A percentile compares a stretch with the other conserved stretches of the same genome.
Evolutionary conservation across 2,888 invertebrate genomes (phyloP).

Genomic region (Oscheius myriophilus): DNA sequence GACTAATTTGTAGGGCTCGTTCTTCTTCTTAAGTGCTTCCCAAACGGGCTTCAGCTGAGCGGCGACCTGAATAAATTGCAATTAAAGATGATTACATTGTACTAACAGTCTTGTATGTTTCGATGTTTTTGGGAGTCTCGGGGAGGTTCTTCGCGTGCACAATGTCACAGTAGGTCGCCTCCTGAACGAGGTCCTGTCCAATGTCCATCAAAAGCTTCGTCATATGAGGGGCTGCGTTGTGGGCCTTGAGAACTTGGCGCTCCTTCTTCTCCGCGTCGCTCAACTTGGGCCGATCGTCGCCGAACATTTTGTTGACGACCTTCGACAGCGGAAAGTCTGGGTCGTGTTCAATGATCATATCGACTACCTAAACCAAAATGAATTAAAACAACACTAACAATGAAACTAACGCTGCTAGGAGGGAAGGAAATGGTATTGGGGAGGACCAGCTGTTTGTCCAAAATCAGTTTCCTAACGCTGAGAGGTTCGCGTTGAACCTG

Average conservation of each 20-base stretch:
- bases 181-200: conserved; percentile 69
- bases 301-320: conserved; percentile 63
- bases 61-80: conserved; percentile 53
- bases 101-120: conserved; percentile 65
- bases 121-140: conserved; percentile 68
- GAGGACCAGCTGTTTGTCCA: conserved; percentile 67
- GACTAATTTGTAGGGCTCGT: conserved; percentile 64
- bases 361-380: conserved; percentile 54
- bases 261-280: conserved; percentile 64
- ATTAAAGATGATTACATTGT: background rate
- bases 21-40: conserved; percentile 62
- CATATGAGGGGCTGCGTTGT: conserved; percentile 62
- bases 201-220: conserved; percentile 66
- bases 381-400: background rate
- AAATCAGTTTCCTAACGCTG: conserved; percentile 63
- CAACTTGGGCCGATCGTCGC: conserved; percentile 62
- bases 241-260: conserved; percentile 48
- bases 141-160: conserved; percentile 68
- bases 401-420: conserved; percentile 47
- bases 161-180: conserved; percentile 68
- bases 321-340: conserved; percentile 61
- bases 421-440: conserved; percentile 69
- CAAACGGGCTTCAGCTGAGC: conserved; percentile 68
- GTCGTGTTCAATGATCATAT: conserved; percentile 68
- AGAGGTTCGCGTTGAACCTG: conserved; percentile 67